Evolutionary conservation across 2,113 vertebrate genomes (phyloP).

Genomic region (Capra hircus): DNA sequence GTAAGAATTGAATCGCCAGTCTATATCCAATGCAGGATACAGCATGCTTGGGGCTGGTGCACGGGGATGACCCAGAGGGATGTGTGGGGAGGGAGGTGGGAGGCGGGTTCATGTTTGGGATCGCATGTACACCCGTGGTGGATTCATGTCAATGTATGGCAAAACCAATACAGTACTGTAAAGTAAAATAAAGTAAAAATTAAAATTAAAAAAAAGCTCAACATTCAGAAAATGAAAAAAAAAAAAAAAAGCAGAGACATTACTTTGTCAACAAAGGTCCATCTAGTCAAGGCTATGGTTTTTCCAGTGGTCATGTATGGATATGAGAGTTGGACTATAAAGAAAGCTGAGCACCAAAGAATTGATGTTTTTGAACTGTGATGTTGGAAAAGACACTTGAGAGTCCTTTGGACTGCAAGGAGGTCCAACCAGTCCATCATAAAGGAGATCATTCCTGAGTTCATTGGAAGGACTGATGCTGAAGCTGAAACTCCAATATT

Average conservation of each 20-base stretch:
- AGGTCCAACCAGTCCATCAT: not conserved
- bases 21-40: too few species aligned
- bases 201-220: too few species aligned
- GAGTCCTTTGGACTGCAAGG: not conserved
- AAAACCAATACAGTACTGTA: too few species aligned
- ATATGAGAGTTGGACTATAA: accelerated
- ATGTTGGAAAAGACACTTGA: not conserved
- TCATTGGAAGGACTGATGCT: not conserved
- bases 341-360: not conserved
- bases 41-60: too few species aligned
- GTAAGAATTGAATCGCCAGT: too few species aligned
- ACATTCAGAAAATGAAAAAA: too few species aligned
- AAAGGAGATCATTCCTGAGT: not conserved
- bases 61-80: too few species aligned
- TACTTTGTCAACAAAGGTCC: not conserved
- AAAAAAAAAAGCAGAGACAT: not conserved
- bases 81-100: too few species aligned
- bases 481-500: not conserved
- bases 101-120: too few species aligned
- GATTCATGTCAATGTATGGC: too few species aligned
- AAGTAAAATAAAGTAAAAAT: too few species aligned
- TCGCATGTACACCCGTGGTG: too few species aligned
- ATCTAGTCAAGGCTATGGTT: not conserved
- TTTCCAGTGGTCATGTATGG: not conserved
- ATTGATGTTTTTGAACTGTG: not conserved